Evolutionary conservation across 2,797 vertebrate genomes (phyloP), one percentile per base, ranked within the genome.

Genomic region (Momotus momota): DNA sequence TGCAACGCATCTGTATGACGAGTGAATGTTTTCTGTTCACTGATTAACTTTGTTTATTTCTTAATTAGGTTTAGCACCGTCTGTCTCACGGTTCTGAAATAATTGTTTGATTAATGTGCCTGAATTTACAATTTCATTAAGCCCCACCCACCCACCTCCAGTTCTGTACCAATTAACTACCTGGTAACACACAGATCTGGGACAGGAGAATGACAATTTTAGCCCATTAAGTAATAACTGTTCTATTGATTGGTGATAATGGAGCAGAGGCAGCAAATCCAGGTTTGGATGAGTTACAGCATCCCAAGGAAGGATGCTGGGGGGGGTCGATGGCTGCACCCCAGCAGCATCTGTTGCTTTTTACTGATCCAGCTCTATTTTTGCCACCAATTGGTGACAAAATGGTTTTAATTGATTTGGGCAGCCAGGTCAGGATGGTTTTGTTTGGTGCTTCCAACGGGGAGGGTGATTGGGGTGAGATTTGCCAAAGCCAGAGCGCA

Each of bases 31-130:
- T 96, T 97, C 96, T 87, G 90, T 83, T 97, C 86, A 0, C 97
- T 97, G 96, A 97, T 98, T 97, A 97, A 97, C 97, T 98, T 97
- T 97, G 97, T 98, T 98, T 98, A 97, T 97, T 97, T 93, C 96
- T 96, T 97, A 97, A 98, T 98, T 97, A 94, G 95, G 90, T 97
- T 97, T 97, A 97, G 92, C 23, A 74, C 96, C 33, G 64, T 88
- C 97, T 96, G 96, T 91, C 97, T 98, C 8, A 1, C 67, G 86
- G 92, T 93, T 97, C 94, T 40, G 45, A 96, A 98, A 96, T 97
- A 97, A 98, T 97, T 93, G 96, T 97, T 97, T 98, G 98, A 98
- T 98, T 93, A 97, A 98, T 96, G 96, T 58, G 69, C 88, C 58
- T 51, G 91, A 87, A 97, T 98, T 98, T 96, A 88, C 92, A 94